These are phyloP conservation scores for Diarsia rubi DNA, from an alignment of 2,888 invertebrate species.

Conservation along the genomic window DNA sequence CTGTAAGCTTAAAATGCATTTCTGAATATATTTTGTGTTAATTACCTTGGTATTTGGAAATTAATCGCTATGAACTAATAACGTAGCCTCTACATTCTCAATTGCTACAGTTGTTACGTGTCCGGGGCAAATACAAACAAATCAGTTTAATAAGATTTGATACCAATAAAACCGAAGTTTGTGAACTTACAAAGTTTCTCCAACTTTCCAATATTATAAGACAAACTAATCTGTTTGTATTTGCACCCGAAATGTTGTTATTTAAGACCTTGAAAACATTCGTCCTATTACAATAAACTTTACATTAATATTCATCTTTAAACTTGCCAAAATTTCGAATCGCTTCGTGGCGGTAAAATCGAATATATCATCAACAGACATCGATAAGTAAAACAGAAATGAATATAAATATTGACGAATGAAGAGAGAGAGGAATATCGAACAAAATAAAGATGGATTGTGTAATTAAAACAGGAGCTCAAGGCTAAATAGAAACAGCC, in stretches of 20 bases:
- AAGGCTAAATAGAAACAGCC: background rate
- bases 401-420: background rate
- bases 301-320: background rate
- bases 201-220: background rate
- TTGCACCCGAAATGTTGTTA: conserved; percentile 4
- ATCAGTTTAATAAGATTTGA: conserved; percentile 5
- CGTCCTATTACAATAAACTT: background rate
- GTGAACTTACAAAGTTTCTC: background rate
- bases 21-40: no score
- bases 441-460: background rate
- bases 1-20: no score
- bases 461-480: background rate
- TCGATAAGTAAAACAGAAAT: background rate
- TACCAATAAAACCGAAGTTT: conserved; percentile 7
- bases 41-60: no score
- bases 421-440: background rate
- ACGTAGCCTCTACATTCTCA: no score
- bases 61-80: no score
- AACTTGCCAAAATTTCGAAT: background rate
- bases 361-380: background rate
- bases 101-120: background rate
- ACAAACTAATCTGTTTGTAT: conserved; percentile 13
- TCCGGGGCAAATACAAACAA: no score
- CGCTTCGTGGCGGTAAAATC: background rate
- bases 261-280: background rate